Base-by-base conservation (phyloP, 2,888 invertebrate species). In the Leptopilina drosophilae region DNA sequence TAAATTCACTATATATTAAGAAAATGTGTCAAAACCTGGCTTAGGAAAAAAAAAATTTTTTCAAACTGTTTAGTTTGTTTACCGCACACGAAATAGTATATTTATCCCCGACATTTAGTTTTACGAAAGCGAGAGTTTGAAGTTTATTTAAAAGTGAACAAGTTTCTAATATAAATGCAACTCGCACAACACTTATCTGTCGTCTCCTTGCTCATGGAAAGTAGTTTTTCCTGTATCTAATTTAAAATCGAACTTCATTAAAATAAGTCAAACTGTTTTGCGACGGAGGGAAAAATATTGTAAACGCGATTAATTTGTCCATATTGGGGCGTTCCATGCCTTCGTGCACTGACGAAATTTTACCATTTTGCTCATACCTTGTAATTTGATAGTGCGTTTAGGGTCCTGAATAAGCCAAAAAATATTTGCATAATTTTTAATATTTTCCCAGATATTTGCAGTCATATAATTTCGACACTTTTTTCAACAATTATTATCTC, bases 91-190 rank as follows among this genome's bases (percentile, higher is more conserved):
- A 33, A 33, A 64, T 67, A 76, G 80, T 77, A 79, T 80, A 33
- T 33, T 2, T 33, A 33, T 33, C 33, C 42, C 49, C 81, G 69
- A 76, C 40, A 73, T 40, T 76, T 66, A 76, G 77, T 80, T 80
- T 69, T 80, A 82, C 40, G 82, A 85, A 84, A 86, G 84, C 82
- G 82, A 85, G 85, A 85, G 85, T 84, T 62, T 33, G 33, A 67
- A 65, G 76, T 78, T 78, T 80, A 82, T 86, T 86, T 85, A 85
- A 84, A 85, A 83, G 83, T 82, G 83, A 85, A 84, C 84, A 81
- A 87, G 86, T 87, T 85, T 86, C 85, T 86, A 85, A 85, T 86
- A 83, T 86, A 82, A 85, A 84, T 87, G 84, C 82, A 79, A 76
- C 76, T 69, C 80, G 78, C 82, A 83, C 82, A 78, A 81, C 82